Percentiles rank a stretch among this genome's conserved stretches.
phyloP scores from a whole-genome alignment of 2,113 vertebrate species.

The Reinhardtius hippoglossoides region DNA sequence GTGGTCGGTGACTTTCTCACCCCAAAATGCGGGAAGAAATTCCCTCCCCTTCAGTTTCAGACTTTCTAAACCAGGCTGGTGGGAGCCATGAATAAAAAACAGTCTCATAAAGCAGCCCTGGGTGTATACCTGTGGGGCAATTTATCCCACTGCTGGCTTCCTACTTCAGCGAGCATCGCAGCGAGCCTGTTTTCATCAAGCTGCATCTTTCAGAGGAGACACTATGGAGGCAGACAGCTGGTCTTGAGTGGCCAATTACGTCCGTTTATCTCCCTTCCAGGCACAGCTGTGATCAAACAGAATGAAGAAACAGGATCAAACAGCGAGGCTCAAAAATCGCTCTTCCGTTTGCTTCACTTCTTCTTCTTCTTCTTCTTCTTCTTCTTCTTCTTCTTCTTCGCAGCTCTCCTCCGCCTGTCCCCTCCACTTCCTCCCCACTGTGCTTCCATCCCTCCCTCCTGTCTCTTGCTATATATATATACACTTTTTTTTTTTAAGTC shows the following conservation, averaged over 20 bases:
- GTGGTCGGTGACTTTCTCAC: background rate
- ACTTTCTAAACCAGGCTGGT: background rate
- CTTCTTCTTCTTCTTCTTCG: background rate
- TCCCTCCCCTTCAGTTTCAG: background rate
- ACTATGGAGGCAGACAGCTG: slow-evolving; percentile 75
- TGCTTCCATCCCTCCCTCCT: slow-evolving; percentile 46
- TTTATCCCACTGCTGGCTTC: slow-evolving; percentile 27
- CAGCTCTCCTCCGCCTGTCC: slow-evolving; percentile 63
- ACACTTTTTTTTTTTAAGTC: slow-evolving; percentile 22
- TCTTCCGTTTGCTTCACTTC: slow-evolving; percentile 71
- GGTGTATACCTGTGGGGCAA: slow-evolving; percentile 47
- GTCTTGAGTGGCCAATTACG: slow-evolving; percentile 82
- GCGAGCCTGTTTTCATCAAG: slow-evolving; percentile 69
- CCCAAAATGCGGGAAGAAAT: background rate
- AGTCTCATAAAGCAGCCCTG: slow-evolving; percentile 10
- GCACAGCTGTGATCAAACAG: slow-evolving; percentile 80
- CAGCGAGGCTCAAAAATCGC: slow-evolving; percentile 64
- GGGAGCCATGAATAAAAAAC: background rate
- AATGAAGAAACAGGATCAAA: slow-evolving; percentile 79
- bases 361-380: no score
- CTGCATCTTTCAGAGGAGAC: slow-evolving; percentile 66
- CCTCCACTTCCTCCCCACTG: slow-evolving; percentile 56
- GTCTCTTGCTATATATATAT: slow-evolving; percentile 21
- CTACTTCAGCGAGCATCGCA: slow-evolving; percentile 36
- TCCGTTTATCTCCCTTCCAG: slow-evolving; percentile 81